Evolutionary conservation across 2,113 vertebrate species (phyloP).

Genomic region (Sylvietta virens): DNA sequence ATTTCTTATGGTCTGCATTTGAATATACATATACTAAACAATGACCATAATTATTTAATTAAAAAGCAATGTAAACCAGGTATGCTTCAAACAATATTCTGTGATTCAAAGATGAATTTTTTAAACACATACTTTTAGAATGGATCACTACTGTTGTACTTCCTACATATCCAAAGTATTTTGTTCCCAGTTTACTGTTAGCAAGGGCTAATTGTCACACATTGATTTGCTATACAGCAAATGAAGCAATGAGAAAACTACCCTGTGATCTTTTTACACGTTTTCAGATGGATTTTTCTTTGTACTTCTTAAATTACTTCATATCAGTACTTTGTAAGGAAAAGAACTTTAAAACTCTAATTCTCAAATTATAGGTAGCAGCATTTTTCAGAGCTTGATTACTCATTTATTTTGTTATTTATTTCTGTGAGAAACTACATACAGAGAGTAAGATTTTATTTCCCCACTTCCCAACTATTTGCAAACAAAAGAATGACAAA

Average conservation of each 20-base stretch:
- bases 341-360: not conserved
- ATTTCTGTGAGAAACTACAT: not conserved
- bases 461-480: not conserved
- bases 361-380: not conserved
- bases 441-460: not conserved
- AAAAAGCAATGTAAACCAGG: not conserved
- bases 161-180: not conserved
- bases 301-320: not conserved
- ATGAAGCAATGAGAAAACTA: not conserved
- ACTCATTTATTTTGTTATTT: not conserved
- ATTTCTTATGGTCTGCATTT: not conserved
- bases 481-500: not conserved
- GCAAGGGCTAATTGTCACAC: not conserved
- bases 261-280: not conserved
- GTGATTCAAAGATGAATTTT: not conserved
- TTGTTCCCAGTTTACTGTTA: not conserved
- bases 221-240: not conserved
- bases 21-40: not conserved
- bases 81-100: not conserved
- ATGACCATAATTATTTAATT: not conserved
- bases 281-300: not conserved
- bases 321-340: not conserved
- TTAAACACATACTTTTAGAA: not conserved
- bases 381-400: not conserved
- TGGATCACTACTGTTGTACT: not conserved